Evolutionary conservation across 2,113 vertebrate species (phyloP).

Genomic region (Chaenogobius annularis): DNA sequence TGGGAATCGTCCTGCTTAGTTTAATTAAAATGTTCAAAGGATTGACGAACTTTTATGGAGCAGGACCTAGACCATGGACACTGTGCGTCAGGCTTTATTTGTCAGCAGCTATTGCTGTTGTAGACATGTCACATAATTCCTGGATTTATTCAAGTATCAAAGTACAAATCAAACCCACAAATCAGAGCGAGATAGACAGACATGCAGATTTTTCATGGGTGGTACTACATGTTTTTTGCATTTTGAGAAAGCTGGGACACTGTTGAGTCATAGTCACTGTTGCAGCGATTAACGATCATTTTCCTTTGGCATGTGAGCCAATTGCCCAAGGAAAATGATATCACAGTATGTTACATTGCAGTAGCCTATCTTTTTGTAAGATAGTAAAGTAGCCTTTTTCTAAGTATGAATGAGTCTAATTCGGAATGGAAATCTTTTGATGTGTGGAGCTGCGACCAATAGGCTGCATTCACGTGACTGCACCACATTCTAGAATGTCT

Average conservation of each 20-base stretch:
- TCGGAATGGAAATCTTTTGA: too few relatives aligned
- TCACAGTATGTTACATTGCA: too few relatives aligned
- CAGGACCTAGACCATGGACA: slow-evolving; percentile 54
- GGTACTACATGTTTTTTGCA: slow-evolving; percentile 66
- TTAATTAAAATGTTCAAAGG: slow-evolving; percentile 79
- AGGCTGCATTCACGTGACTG: too few relatives aligned
- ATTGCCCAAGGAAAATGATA: too few relatives aligned
- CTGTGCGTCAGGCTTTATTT: slow-evolving; percentile 64
- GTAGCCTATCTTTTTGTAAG: background rate
- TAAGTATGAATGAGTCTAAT: background rate
- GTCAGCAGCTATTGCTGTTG: slow-evolving; percentile 60
- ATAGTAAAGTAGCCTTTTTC: too few relatives aligned
- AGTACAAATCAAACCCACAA: slow-evolving; percentile 31
- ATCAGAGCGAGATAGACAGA: slow-evolving; percentile 43
- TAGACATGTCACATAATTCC: slow-evolving; percentile 56
- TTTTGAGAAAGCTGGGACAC: slow-evolving; percentile 59
- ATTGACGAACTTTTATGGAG: slow-evolving; percentile 62
- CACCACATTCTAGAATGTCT: too few relatives aligned
- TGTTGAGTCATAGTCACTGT: too few relatives aligned
- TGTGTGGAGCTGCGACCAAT: too few relatives aligned
- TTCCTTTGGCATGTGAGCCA: background rate
- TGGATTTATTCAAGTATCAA: slow-evolving; percentile 21
- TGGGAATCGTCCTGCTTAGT: slow-evolving; percentile 71
- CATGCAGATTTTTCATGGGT: slow-evolving; percentile 65
- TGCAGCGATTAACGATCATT: background rate